phyloP scores from a whole-genome alignment of 2,888 invertebrate species.

The Cheilosia vulpina region DNA sequence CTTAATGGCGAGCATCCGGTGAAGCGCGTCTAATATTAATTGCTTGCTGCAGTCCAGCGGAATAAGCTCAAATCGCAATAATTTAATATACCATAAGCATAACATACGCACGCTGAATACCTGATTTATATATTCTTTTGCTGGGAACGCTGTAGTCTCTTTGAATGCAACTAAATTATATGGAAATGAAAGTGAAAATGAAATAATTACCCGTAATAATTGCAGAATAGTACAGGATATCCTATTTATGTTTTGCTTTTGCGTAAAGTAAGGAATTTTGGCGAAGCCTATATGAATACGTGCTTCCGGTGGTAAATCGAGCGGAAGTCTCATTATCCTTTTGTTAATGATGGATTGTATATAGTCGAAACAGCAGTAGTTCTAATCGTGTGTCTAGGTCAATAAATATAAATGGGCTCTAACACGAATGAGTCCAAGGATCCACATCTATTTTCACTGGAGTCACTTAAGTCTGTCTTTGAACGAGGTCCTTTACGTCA shows the following conservation, averaged over 20 bases:
- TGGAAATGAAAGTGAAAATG: slow-evolving; percentile 30
- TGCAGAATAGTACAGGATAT: slow-evolving; percentile 48
- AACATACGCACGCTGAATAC: slow-evolving; percentile 32
- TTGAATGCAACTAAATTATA: slow-evolving; percentile 15
- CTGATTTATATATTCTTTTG: slow-evolving; percentile 37
- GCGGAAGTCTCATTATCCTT: slow-evolving; percentile 63
- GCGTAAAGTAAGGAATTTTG: slow-evolving; percentile 24
- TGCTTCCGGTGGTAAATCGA: slow-evolving; percentile 59
- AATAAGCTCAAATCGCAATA: slow-evolving; percentile 59
- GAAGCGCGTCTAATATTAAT: slow-evolving; percentile 65
- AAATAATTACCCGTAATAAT: slow-evolving; percentile 44
- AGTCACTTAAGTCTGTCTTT: too few relatives aligned
- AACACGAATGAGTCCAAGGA: not conserved
- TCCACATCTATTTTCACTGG: too few relatives aligned
- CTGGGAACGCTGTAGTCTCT: not conserved
- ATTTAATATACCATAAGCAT: slow-evolving; percentile 32
- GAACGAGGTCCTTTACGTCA: too few relatives aligned
- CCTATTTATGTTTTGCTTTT: slow-evolving; percentile 27
- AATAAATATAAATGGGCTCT: not conserved
- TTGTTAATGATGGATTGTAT: slow-evolving; percentile 4
- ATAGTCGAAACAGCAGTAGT: slow-evolving; percentile 43
- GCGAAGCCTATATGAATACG: slow-evolving; percentile 34
- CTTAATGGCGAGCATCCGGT: slow-evolving; percentile 25
- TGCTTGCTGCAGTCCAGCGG: slow-evolving; percentile 53
- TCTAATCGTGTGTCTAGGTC: slow-evolving; percentile 9